Evolutionary conservation across 35 echinoderm and acorn worm genomes (phyloP), one percentile per base, ranked within the genome.

Genomic region (Acanthaster planci): DNA sequence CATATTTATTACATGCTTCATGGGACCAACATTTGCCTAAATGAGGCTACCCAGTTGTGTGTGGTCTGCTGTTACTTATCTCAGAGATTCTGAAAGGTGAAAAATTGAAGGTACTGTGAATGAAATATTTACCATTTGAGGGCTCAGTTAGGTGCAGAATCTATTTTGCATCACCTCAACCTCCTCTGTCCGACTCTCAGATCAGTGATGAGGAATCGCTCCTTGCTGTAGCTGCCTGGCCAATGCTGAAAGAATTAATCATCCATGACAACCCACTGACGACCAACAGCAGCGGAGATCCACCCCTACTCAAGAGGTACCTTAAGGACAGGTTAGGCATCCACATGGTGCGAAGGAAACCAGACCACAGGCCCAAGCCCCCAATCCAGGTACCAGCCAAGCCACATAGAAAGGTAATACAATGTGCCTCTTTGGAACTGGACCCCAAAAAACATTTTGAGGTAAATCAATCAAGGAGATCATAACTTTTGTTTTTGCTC

Each of bases 241-340:
- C 95, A 7, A 91, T 97, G 92, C 88, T 97, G 8, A 84, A 84
- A 40, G 88, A 93, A 53, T 78, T 97, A 8, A 76, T 93, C 40
- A 97, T 97, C 37, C 86, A 93, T 44, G 84, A 93, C 60, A 97
- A 97, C 82, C 95, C 95, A n/a, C 85, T 97, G 38, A 97, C 95
- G 17, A 91, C 55, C 23, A 81, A 85, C 2, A 87, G 88, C 80
- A 93, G 85, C 67, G 95, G 95, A 15, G 88, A 93, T 39, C 95
- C 95, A 53, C 95, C 95, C 2, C 77, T 97, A 9, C 88, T 97
- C 32, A 93, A 91, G 67, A 77, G 86, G 35, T 97, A 97, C 82
- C 88, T 97, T 1, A 31, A 35, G 16, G 84, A 93, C 60, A 76
- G 95, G 22, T 81, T 97, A 16, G 95, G 95, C 19, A 91, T 97